These are phyloP conservation scores for Emydoidea blandingii DNA, from an alignment of 2,797 vertebrate species.

Conservation along the genomic window DNA sequence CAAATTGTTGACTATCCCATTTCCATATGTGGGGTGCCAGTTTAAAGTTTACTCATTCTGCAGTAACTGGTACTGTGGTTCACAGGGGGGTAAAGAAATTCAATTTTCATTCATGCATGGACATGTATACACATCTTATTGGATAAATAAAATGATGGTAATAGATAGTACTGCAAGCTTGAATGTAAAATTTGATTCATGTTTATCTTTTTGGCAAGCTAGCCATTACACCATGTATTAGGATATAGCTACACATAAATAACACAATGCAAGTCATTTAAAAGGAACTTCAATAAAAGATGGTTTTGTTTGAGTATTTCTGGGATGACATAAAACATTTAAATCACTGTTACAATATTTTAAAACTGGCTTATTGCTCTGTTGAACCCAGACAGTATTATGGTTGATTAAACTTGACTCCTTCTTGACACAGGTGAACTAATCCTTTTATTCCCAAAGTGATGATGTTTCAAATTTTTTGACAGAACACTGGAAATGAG, in stretches of 20 bases:
- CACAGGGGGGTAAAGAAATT: neutral
- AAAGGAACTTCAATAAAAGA: neutral
- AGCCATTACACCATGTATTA: neutral
- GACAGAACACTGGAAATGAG: neutral
- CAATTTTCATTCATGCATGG: neutral
- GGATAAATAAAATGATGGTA: neutral
- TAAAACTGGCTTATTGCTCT: neutral
- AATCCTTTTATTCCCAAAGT: neutral
- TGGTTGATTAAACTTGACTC: neutral
- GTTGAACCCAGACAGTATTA: neutral
- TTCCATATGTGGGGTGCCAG: neutral
- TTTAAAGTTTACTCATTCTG: neutral
- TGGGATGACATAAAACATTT: neutral
- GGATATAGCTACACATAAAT: neutral
- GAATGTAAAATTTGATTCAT: neutral
- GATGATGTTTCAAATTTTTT: neutral
- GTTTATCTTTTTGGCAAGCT: neutral
- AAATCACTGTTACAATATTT: neutral
- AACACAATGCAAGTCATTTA: neutral
- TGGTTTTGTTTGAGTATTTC: neutral
- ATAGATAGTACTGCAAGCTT: neutral
- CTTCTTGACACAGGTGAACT: neutral
- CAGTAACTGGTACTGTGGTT: neutral
- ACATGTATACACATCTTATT: neutral
- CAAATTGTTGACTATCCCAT: neutral